Evolutionary conservation across 2,113 vertebrate genomes (phyloP).

Genomic region (Cnemophilus loriae): DNA sequence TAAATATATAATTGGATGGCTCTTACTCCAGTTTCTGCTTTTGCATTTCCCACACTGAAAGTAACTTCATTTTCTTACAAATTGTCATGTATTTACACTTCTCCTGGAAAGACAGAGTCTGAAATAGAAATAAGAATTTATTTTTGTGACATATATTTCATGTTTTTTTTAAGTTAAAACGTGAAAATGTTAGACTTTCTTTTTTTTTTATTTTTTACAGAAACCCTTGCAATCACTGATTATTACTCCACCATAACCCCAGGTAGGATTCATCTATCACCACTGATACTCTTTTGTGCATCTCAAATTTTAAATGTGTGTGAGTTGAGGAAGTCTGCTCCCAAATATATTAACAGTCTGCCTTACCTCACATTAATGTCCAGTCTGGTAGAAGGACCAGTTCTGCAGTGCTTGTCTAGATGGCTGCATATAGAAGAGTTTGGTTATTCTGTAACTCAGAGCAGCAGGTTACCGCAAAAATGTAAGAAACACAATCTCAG

Average conservation of each 20-base stretch:
- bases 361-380: background rate
- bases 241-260: background rate
- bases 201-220: background rate
- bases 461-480: background rate
- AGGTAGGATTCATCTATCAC: conserved; percentile 14
- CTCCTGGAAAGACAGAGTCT: background rate
- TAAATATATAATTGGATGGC: background rate
- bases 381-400: background rate
- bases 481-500: background rate
- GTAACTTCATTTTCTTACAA: background rate
- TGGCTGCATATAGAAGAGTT: background rate
- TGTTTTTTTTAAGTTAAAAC: background rate
- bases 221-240: background rate
- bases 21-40: background rate
- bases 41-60: background rate
- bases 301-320: background rate
- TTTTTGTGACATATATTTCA: background rate
- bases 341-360: background rate
- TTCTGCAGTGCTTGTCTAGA: background rate
- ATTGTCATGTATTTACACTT: background rate
- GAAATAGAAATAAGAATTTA: background rate
- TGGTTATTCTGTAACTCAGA: background rate
- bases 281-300: background rate
- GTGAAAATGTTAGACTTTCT: background rate
- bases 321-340: background rate